Base-by-base conservation (phyloP, 2,888 invertebrate genomes). In the Drosophila quinaria region DNA sequence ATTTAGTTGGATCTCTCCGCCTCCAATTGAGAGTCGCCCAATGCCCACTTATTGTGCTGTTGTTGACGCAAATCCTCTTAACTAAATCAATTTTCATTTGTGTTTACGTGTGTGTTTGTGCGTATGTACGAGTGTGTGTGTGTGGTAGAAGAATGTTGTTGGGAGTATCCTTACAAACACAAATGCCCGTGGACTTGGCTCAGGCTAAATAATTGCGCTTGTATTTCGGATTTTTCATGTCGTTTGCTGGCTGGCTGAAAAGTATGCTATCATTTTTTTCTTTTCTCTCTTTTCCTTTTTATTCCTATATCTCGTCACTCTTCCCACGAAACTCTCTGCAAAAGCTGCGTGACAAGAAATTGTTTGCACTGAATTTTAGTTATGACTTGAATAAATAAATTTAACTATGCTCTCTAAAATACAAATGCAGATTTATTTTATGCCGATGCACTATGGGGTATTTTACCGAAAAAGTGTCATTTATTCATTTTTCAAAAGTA, bases 51-150 rank as follows among this genome's bases (percentile, higher is more conserved):
- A 87, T 87, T 89, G 85, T 85, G 74, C 87, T 85, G 85, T 87
- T 85, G 87, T 87, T 89, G 85, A 89, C 85, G 87, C 87, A 85
- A 85, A 85, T 85, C 85, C 85, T 85, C 85, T 85, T 89, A 85
- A 89, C 87, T 85, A 85, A 85, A 85, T 85, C 89, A 85, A 85
- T 85, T 85, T 89, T 85, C 89, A 85, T 85, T 84, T 87, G 84
- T 89, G 64, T 68, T 80, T 71, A 63, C 74, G 69, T 64, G 71
- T 62, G 70, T 68, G 66, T n/a, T 69, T 11, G 41, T 41, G 19
- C 25, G 31, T 15, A 15, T 41, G 46, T 42, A 25, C 13, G 44
- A 35, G 22, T 61, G 25, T 54, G 51, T 46, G 41, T 42, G 49
- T 70, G 62, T 62, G 51, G 62, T 41, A 41, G 49, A 19, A 50